Conservation (phyloP, 2,888 invertebrate genomes). For the Gari tellinella region DNA sequence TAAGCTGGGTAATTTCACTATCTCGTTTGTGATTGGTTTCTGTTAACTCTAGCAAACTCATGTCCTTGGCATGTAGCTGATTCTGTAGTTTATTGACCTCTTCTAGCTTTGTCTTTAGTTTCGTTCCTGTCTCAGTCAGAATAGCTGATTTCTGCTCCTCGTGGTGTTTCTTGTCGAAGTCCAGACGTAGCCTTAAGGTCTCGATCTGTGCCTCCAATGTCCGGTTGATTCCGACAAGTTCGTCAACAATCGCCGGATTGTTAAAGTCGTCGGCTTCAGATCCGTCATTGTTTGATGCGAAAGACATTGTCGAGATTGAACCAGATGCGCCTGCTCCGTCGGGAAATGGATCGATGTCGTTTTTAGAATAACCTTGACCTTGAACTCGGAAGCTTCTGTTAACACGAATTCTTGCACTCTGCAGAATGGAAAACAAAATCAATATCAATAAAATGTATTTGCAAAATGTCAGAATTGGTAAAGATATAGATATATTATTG, state of each 20-base stretch:
- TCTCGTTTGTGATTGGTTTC: slow-evolving; percentile 62
- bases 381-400: slow-evolving; percentile 47
- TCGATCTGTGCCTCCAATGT: slow-evolving; percentile 71
- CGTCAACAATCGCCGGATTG: slow-evolving; percentile 49
- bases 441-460: too few relatives aligned
- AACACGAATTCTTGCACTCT: slow-evolving; percentile 48
- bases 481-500: too few relatives aligned
- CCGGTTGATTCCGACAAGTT: slow-evolving; percentile 68
- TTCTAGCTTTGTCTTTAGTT: slow-evolving; percentile 50
- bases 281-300: slow-evolving; percentile 36
- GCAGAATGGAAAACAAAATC: slow-evolving; percentile 10
- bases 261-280: slow-evolving; percentile 28
- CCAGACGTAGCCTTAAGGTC: slow-evolving; percentile 65
- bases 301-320: slow-evolving; percentile 33
- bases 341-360: slow-evolving; percentile 20
- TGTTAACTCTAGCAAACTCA: slow-evolving; percentile 48
- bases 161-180: slow-evolving; percentile 65
- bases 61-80: slow-evolving; percentile 51
- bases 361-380: slow-evolving; percentile 56
- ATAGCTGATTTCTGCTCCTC: slow-evolving; percentile 56
- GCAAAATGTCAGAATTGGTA: too few relatives aligned
- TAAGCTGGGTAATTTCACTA: slow-evolving; percentile 56
- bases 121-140: slow-evolving; percentile 51
- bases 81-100: slow-evolving; percentile 57
- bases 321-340: slow-evolving; percentile 47